phyloP scores from a whole-genome alignment of 2,797 vertebrate genomes.

The Acanthornis magna region DNA sequence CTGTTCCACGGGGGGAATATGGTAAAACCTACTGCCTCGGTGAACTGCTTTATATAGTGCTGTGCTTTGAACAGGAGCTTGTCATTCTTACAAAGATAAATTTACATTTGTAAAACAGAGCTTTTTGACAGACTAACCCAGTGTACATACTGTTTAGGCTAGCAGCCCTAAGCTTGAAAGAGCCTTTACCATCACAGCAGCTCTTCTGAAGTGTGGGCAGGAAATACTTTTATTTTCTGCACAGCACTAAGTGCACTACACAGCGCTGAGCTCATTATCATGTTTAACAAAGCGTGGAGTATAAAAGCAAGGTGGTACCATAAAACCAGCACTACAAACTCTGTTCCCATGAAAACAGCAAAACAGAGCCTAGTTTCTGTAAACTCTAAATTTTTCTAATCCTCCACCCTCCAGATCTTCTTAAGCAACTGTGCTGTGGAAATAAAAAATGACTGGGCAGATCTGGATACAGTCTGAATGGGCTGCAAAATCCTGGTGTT shows the following conservation, averaged over 20 bases:
- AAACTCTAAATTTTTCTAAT: constrained; percentile 16
- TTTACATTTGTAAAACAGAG: not conserved
- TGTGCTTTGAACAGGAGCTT: constrained; percentile 18
- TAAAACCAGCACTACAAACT: not conserved
- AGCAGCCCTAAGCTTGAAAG: not conserved
- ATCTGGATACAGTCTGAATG: not conserved
- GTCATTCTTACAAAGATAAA: constrained; percentile 10
- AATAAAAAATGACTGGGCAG: not conserved
- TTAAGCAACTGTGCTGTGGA: not conserved
- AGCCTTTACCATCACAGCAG: not conserved
- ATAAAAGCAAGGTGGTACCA: constrained; percentile 42
- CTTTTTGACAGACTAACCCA: not conserved
- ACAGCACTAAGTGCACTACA: not conserved
- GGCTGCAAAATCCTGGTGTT: not conserved
- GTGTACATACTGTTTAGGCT: not conserved
- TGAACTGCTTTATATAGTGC: not conserved
- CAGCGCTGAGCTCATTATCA: not conserved
- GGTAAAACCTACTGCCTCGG: not conserved
- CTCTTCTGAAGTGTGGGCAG: not conserved
- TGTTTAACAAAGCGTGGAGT: constrained; percentile 25
- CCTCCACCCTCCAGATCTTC: not conserved
- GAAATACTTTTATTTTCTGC: constrained; percentile 60
- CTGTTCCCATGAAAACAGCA: not conserved
- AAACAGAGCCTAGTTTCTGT: not conserved
- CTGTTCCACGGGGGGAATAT: constrained; percentile 14